These are phyloP conservation scores for Cyclargus thomasi DNA, from an alignment of 1,140 invertebrate species.

Conservation along the genomic window DNA sequence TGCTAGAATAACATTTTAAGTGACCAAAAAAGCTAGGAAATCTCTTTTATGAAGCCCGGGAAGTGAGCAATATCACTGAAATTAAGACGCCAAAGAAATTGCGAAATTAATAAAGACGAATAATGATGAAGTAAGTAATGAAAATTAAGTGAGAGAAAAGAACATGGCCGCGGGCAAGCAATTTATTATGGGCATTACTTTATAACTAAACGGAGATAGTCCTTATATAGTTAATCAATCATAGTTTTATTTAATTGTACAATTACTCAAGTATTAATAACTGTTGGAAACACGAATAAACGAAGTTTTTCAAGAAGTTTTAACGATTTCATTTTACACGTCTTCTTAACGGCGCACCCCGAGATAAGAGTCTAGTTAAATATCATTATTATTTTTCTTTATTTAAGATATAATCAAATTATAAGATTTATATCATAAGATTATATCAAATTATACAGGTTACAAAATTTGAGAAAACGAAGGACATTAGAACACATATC, in stretches of 20 bases:
- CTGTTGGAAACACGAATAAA: background rate
- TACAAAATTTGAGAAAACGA: too few species aligned
- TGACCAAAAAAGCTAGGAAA: background rate
- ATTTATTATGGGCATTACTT: background rate
- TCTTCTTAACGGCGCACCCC: background rate
- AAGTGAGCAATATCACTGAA: background rate
- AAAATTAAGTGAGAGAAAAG: background rate
- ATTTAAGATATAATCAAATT: too few species aligned
- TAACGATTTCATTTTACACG: background rate
- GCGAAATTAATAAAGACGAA: background rate
- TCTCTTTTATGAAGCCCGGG: too few species aligned
- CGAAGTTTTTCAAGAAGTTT: background rate
- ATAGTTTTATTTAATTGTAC: background rate
- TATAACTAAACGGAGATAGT: background rate
- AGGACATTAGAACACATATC: too few species aligned
- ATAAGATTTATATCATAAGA: too few species aligned
- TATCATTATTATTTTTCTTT: background rate
- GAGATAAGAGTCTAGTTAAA: background rate
- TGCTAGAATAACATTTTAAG: too few species aligned
- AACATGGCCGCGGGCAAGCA: background rate
- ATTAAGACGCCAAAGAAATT: background rate
- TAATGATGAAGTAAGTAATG: slow-evolving; percentile 1
- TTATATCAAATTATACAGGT: too few species aligned
- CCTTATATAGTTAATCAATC: background rate
- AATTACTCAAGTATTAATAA: background rate